Conservation (phyloP, 2,888 invertebrate genomes). For the Caenorhabditis imperialis region DNA sequence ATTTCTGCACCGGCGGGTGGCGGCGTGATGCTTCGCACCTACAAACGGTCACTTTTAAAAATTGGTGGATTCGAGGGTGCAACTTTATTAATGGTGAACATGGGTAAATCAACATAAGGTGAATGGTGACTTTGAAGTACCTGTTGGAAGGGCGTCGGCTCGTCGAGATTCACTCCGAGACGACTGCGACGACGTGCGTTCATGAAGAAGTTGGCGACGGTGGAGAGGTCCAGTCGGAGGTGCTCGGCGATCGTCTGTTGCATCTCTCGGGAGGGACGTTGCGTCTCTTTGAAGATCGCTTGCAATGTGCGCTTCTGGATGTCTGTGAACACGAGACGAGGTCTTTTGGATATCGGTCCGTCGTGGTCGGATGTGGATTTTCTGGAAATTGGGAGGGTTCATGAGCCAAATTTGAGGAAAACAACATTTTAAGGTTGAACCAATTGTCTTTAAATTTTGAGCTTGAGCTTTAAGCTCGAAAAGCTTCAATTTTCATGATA, state of each 20-base stretch:
- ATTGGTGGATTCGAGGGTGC: background rate
- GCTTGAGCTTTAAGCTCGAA: too few species aligned
- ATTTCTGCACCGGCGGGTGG: constrained; percentile 15
- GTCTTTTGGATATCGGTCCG: constrained; percentile 85
- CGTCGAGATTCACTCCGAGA: constrained; percentile 58
- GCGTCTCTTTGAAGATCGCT: constrained; percentile 78
- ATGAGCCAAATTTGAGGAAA: too few species aligned
- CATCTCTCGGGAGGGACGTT: constrained; percentile 77
- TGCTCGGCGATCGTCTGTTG: constrained; percentile 77
- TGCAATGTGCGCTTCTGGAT: constrained; percentile 98
- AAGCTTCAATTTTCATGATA: too few species aligned
- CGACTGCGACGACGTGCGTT: constrained; percentile 90
- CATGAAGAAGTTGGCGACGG: constrained; percentile 97
- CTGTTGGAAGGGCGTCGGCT: constrained; percentile 68
- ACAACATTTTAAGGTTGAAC: too few species aligned
- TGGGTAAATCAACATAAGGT: background rate
- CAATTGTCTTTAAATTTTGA: too few species aligned
- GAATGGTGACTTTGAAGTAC: constrained; percentile 24
- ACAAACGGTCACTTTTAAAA: background rate
- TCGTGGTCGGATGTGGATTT: constrained; percentile 52
- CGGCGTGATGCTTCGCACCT: constrained; percentile 27
- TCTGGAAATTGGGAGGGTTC: too few species aligned
- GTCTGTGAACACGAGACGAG: constrained; percentile 99
- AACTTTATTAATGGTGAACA: background rate
- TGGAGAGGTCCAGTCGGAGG: constrained; percentile 74